Evolutionary conservation across 2,888 invertebrate genomes (phyloP).

Genomic region (Norana najaformis): DNA sequence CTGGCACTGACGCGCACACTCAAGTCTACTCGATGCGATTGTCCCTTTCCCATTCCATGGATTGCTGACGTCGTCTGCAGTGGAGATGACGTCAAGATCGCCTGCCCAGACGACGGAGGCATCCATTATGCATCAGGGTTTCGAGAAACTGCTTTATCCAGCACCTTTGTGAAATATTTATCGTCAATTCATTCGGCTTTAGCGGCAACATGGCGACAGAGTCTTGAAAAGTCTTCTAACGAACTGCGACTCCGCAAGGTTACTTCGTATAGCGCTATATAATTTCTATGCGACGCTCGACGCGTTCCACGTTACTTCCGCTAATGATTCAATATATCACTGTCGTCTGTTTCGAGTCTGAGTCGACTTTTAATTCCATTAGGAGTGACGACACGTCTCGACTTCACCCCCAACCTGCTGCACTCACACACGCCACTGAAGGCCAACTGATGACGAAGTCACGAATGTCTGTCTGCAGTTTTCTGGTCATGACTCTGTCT

Average conservation of each 20-base stretch:
- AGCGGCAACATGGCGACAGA: not conserved
- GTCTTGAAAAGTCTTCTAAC: not conserved
- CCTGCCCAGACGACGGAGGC: not conserved
- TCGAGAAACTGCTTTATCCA: not conserved
- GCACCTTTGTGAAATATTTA: not conserved
- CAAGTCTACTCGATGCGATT: not conserved
- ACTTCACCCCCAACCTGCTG: not conserved
- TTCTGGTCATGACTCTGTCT: too few species aligned
- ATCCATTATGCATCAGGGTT: not conserved
- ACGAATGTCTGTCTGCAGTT: not conserved
- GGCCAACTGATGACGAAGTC: not conserved
- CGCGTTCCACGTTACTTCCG: not conserved
- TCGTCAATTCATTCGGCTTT: constrained; percentile 2
- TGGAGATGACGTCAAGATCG: too few species aligned
- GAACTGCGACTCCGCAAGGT: not conserved
- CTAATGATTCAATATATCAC: not conserved
- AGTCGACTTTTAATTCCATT: constrained; percentile 7
- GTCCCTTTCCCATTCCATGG: not conserved
- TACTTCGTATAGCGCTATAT: not conserved
- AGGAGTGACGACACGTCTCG: not conserved
- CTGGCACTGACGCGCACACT: too few species aligned
- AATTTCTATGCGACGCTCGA: not conserved
- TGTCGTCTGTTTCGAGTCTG: constrained; percentile 6
- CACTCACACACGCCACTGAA: not conserved
- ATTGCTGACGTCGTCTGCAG: not conserved